Evolutionary conservation across 2,888 invertebrate species (phyloP), one percentile per base, ranked within the genome.

Genomic region (Aplocera efformata): DNA sequence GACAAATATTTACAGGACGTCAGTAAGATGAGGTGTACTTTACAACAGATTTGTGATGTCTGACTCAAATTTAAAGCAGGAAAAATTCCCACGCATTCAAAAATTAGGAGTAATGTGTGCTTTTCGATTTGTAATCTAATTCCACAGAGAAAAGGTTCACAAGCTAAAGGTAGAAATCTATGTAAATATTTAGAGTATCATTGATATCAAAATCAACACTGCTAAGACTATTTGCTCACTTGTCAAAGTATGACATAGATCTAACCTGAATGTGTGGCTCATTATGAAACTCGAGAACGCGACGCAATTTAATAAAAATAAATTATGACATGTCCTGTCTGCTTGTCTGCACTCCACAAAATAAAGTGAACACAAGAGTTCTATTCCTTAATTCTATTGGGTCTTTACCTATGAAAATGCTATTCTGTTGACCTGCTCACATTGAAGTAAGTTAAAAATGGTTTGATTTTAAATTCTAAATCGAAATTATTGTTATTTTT

Each of bases 181-280:
- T 22, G 5, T 17, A 35, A 31, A 36, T 43, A 13, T 27, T 22
- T 32, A 17, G 32, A 36, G 27, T 46, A 42, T 6, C 30, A 43
- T 27, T 31, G 10, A n/a, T 37, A 42, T 34, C 31, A 38, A 40
- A 31, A 53, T 36, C 23, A 33, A 47, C 34, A 47, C 36, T 44
- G 70, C 68, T 68, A 67, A 58, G 42, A 29, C 27, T 34, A 25
- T 66, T 62, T 64, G 55, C 55, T 50, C 44, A 63, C 59, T 54
- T 60, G 47, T 58, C 41, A 50, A 48, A 30, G 50, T 48, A 36
- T 50, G 21, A 17, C 7, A n/a, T 23, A 22, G 28, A 25, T 25
- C 33, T 8, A 41, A 50, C 47, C 49, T 52, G 32, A 45, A 46
- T 30, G 50, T 48, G 28, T 54, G 44, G 24, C 43, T 34, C 46